Evolutionary conservation across 2,113 vertebrate species (phyloP), one percentile per base, ranked within the genome.

Genomic region (Pelecanoides urinatrix): DNA sequence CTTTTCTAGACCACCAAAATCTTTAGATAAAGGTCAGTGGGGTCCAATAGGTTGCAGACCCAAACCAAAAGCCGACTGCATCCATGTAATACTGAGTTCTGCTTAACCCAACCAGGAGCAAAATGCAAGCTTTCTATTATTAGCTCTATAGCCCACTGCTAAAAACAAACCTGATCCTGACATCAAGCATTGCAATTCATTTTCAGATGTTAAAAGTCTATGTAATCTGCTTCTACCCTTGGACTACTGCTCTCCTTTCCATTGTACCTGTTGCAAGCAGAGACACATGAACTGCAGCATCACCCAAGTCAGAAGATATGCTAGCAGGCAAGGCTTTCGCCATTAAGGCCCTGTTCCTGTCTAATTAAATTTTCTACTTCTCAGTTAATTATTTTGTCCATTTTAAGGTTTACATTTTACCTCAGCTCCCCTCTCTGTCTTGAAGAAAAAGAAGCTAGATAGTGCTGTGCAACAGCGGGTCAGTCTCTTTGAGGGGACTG

Each of bases 251-350:
- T 50, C 22, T 53, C 17, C 13, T 85, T 91, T 27, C 30, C 42
- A 13, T 16, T 63, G 30, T 26, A 44, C 19, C 7, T 15, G 0
- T 34, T 82, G 52, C 36, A 82, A 25, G 4, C n/a, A 68, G 40
- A 59, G 25, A 49, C 0, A 1, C 4, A 0, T 32, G 50, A 86
- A 61, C 12, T 7, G 16, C 61, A 47, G 62, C 34, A 88, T 1
- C 15, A 45, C 6, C 11, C 22, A 44, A 30, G 26, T 12, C 34
- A 90, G 65, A 84, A 58, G 56, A 72, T 22, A 4, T 7, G 7
- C 36, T 20, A 56, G 11, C 14, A 52, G 47, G 19, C 44, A 75
- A 90, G 22, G 10, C 16, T 86, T 76, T 76, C 6, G 15, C 5
- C 13, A 18, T 38, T 56, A 68, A 92, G 16, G 7, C 10, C 11